Evolutionary conservation across 2,113 vertebrate species (phyloP), one percentile per base, ranked within the genome.

Genomic region (Colinus virginianus): DNA sequence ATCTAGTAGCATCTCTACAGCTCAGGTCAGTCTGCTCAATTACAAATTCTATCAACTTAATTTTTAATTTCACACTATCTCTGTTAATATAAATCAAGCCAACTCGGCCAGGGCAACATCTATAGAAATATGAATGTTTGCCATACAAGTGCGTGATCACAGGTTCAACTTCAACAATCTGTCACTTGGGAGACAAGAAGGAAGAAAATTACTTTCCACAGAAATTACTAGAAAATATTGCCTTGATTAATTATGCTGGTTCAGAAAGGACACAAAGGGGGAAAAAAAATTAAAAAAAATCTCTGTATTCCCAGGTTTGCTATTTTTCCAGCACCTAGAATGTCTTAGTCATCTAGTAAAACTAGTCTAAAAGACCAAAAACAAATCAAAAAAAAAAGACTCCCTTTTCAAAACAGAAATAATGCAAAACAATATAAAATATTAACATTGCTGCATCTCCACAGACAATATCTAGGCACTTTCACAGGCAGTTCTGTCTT

Each of bases 31-130:
- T 95, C 89, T 83, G 86, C 76, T 94, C 97, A 92, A 97, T 98
- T 95, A 97, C 90, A 93, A 88, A 96, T 94, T 97, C 96, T 94
- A 91, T 96, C 89, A 87, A 98, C 97, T 97, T 97, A 98, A 98
- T 96, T 97, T 97, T 98, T 98, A 97, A 98, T 98, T 98, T 97
- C 95, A 93, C 42, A 84, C 95, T 96, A 97, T 93, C 95, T 97
- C 96, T 80, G 76, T 94, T 94, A 81, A 85, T 97, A 98, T 97
- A 97, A 98, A 98, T 98, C 97, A 97, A 97, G 92, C 78, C 93
- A 97, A 28, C 19, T 59, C 87, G 88, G 23, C 48, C 84, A 88
- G 86, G 48, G 84, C 90, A 96, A 80, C 26, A 64, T 42, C 84
- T 66, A 59, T 26, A 90, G 95, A 97, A 96, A 98, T 88, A 94